These are phyloP conservation scores for Hepsetus odoe DNA, from an alignment of 2,113 vertebrate species.

Conservation along the genomic window DNA sequence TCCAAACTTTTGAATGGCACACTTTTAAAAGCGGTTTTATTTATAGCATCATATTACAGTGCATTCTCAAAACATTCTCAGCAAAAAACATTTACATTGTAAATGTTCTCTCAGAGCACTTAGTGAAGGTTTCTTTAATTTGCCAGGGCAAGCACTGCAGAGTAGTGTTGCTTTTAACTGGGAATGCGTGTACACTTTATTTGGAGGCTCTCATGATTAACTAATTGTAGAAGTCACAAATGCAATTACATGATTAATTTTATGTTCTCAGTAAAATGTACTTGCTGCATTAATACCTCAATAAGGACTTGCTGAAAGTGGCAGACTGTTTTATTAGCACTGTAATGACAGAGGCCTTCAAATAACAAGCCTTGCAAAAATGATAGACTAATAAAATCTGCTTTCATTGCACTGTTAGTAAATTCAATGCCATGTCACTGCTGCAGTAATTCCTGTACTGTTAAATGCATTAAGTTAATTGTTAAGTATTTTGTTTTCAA, in stretches of 20 bases:
- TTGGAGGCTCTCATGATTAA: slow-evolving; percentile 7
- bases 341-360: background rate
- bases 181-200: slow-evolving; percentile 3
- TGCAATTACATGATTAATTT: slow-evolving; percentile 14
- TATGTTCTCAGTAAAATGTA: background rate
- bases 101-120: background rate
- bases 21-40: too few species aligned
- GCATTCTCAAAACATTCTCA: background rate
- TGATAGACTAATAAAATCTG: background rate
- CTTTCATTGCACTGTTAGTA: background rate
- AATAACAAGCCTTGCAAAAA: background rate
- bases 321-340: background rate
- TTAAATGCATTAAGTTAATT: too few species aligned
- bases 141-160: background rate
- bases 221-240: slow-evolving; percentile 13
- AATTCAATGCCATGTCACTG: background rate
- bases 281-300: background rate
- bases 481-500: too few species aligned
- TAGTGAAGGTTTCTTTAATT: background rate
- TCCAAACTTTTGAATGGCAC: too few species aligned
- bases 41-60: too few species aligned
- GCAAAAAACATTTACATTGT: too few species aligned
- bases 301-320: background rate
- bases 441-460: background rate
- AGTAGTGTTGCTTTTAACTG: background rate